phyloP scores from a whole-genome alignment of 92 coral and sea anemone genomes.

The Nematostella vectensis region DNA sequence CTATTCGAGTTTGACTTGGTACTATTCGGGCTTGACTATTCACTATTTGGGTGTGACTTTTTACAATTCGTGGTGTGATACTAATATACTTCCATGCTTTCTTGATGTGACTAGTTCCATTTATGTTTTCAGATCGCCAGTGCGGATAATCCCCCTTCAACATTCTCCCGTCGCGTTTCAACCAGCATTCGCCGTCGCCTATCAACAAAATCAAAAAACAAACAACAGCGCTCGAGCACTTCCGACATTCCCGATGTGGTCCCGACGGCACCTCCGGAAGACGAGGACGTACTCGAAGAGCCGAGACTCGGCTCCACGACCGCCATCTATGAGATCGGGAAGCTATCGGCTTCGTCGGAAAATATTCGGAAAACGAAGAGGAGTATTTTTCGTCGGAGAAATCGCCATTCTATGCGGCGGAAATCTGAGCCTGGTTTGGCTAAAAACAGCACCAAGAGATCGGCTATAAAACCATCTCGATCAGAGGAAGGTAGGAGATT shows the following conservation, averaged over 20 bases:
- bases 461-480: constrained; percentile 19
- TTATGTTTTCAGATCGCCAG: too few relatives aligned
- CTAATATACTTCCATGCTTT: too few relatives aligned
- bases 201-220: constrained; percentile 35
- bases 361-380: constrained; percentile 63
- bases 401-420: constrained; percentile 61
- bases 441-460: constrained; percentile 19
- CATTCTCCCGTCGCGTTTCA: constrained; percentile 43
- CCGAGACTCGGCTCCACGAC: constrained; percentile 23
- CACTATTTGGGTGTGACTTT: too few relatives aligned
- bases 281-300: constrained; percentile 10
- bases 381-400: constrained; percentile 40
- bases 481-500: constrained; percentile 56
- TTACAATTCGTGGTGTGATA: too few relatives aligned
- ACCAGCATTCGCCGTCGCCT: constrained; percentile 62
- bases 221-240: constrained; percentile 63
- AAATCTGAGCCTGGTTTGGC: constrained; percentile 63
- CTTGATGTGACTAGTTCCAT: too few relatives aligned
- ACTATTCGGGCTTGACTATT: too few relatives aligned
- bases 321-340: constrained; percentile 13
- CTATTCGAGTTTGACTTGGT: too few relatives aligned
- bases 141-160: constrained; percentile 10
- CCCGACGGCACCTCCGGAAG: constrained; percentile 24
- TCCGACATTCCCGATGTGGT: constrained; percentile 64
- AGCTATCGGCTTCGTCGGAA: constrained; percentile 20